Evolutionary conservation across 2,113 vertebrate genomes (phyloP).

Genomic region (Buteo buteo): DNA sequence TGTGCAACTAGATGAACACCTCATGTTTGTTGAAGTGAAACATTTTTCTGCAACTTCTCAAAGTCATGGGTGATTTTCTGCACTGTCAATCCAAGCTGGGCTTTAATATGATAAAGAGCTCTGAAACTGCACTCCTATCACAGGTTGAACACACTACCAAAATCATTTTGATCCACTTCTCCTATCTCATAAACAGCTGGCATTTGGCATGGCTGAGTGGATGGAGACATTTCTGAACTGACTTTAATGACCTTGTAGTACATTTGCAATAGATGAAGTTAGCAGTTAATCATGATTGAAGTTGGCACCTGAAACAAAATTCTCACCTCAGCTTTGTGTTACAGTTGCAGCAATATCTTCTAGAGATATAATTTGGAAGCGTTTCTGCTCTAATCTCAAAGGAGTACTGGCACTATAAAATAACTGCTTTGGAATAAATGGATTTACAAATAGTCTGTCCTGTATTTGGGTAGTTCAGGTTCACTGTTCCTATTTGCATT

Average conservation of each 20-base stretch:
- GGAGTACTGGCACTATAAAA: neutral
- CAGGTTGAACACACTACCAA: slow-evolving; percentile 3
- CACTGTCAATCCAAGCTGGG: slow-evolving; percentile 14
- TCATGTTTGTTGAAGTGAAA: neutral
- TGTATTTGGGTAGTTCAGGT: neutral
- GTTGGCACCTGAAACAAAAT: slow-evolving; percentile 39
- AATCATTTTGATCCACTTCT: slow-evolving; percentile 46
- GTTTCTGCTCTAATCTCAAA: slow-evolving; percentile 9
- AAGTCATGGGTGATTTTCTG: slow-evolving; percentile 49
- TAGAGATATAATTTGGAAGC: slow-evolving; percentile 4
- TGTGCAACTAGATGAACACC: neutral
- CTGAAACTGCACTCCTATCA: slow-evolving; percentile 1
- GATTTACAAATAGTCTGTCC: slow-evolving; percentile 12
- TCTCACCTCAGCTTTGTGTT: neutral
- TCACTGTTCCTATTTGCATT: neutral
- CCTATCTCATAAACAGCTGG: slow-evolving; percentile 40
- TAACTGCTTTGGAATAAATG: slow-evolving; percentile 9
- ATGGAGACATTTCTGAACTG: slow-evolving; percentile 29
- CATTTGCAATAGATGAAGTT: slow-evolving; percentile 6
- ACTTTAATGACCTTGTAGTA: slow-evolving; percentile 9
- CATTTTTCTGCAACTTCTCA: slow-evolving; percentile 21
- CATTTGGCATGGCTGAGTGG: slow-evolving; percentile 42
- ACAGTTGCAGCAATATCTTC: neutral
- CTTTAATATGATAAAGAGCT: slow-evolving; percentile 51
- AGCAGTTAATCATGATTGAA: slow-evolving; percentile 51